Conservation (phyloP, 2,888 invertebrate genomes). For the Helleia helle region DNA sequence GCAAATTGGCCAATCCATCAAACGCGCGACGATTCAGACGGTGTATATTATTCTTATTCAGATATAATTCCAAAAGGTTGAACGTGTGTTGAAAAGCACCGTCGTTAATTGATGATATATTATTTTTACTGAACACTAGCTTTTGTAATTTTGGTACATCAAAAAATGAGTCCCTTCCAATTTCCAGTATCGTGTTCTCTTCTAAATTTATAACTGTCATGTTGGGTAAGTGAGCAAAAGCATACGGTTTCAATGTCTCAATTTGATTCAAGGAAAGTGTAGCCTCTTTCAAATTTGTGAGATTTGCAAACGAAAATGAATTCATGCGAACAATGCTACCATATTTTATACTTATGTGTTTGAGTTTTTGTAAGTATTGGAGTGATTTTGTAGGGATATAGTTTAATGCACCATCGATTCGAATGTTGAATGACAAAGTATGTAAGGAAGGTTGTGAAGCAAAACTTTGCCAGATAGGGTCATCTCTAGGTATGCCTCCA, state of each 20-base stretch:
- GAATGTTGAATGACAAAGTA: slow-evolving; percentile 81
- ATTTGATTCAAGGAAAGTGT: slow-evolving; percentile 81
- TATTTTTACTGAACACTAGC: slow-evolving; percentile 88
- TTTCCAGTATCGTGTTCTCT: slow-evolving; percentile 84
- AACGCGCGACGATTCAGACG: slow-evolving; percentile 85
- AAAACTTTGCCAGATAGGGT: slow-evolving; percentile 84
- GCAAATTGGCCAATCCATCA: slow-evolving; percentile 81
- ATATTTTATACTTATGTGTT: slow-evolving; percentile 80
- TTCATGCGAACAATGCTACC: slow-evolving; percentile 79
- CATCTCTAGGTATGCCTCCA: slow-evolving; percentile 77
- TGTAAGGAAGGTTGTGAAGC: slow-evolving; percentile 80
- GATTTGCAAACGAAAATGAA: slow-evolving; percentile 82
- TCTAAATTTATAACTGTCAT: slow-evolving; percentile 81
- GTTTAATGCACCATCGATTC: slow-evolving; percentile 78
- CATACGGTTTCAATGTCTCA: slow-evolving; percentile 76
- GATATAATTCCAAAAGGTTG: slow-evolving; percentile 84
- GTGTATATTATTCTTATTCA: slow-evolving; percentile 84
- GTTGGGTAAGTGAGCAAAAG: slow-evolving; percentile 82
- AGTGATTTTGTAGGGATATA: slow-evolving; percentile 82
- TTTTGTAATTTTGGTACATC: slow-evolving; percentile 82
- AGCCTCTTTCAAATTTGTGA: slow-evolving; percentile 78
- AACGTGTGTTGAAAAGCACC: slow-evolving; percentile 84
- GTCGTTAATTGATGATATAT: slow-evolving; percentile 87
- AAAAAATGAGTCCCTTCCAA: slow-evolving; percentile 82
- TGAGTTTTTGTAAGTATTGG: slow-evolving; percentile 78